Evolutionary conservation across 2,888 invertebrate species (phyloP), one percentile per base, ranked within the genome.

Genomic region (Brenthis ino): DNA sequence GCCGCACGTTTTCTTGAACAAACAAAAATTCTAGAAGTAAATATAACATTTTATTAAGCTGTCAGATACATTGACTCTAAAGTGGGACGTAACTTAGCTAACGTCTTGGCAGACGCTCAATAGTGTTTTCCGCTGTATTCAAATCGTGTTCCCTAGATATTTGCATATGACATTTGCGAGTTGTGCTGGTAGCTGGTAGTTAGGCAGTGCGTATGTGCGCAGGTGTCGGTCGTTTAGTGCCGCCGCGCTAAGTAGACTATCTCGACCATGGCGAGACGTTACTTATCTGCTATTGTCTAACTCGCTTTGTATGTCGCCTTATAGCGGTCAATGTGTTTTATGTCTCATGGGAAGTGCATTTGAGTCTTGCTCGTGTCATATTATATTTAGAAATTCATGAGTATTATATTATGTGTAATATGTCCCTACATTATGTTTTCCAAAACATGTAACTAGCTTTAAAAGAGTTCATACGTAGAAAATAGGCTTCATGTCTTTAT

Each of bases 121-220:
- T 65, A 57, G 56, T 60, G 13, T 24, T 43, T 65, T 55, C 58
- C 50, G 50, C 58, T 55, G 54, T 50, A 69, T 65, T 53, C 60
- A 51, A 53, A 63, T 53, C 65, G 65, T 57, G 57, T 55, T 48
- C 20, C 33, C 28, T 24, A 57, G 24, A 67, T 33, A 66, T 67
- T 58, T 57, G 64, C 64, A 64, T 70, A 70, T 58, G 67, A 64
- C 55, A 67, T 70, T 55, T 57, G 69, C 65, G 56, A 47, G 50
- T 24, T 11, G 20, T 47, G 57, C 55, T 28, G 65, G 13, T 3
- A 50, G n/a, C 14, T 11, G 16, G 37, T 3, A 11, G 56, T 6
- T 2, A 4, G 37, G 48, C 28, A 43, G 48, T 63, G 67, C 14
- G 57, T 61, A 56, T 51, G 61, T 33, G 24, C 61, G 63, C 68